A percentile compares a stretch with the other conserved stretches of the same genome.
Conservation (phyloP, 2,113 vertebrate genomes). For the Triplophysa tibetana region DNA sequence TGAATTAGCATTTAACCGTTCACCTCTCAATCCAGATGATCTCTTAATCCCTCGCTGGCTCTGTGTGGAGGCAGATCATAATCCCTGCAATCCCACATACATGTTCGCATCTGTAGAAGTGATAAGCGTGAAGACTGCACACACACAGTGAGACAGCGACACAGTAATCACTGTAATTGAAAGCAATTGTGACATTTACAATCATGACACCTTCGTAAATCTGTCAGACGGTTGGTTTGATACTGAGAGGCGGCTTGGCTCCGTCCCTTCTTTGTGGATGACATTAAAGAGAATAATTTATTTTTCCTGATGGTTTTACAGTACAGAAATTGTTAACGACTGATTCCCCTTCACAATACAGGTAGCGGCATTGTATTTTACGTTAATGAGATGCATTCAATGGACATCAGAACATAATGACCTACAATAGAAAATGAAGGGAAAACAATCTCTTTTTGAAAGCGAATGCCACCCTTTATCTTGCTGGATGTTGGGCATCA, state of each 20-base stretch:
- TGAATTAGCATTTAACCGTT: slow-evolving; percentile 49
- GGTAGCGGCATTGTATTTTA: background rate
- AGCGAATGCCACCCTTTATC: slow-evolving; percentile 28
- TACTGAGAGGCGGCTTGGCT: slow-evolving; percentile 45
- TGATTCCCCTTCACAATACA: background rate
- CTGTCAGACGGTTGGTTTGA: slow-evolving; percentile 42
- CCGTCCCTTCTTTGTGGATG: slow-evolving; percentile 13
- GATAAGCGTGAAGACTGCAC: background rate
- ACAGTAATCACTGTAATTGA: slow-evolving; percentile 41
- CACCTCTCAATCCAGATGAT: slow-evolving; percentile 54
- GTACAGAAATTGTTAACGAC: slow-evolving; percentile 32
- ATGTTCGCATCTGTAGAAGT: background rate
- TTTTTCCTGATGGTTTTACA: slow-evolving; percentile 39
- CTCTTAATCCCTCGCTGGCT: slow-evolving; percentile 12
- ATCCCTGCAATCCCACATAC: slow-evolving; percentile 38
- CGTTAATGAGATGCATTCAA: slow-evolving; percentile 3
- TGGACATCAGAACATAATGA: slow-evolving; percentile 19
- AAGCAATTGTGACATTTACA: slow-evolving; percentile 41
- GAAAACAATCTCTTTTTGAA: slow-evolving; percentile 1
- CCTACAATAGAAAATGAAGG: background rate
- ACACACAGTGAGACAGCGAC: background rate
- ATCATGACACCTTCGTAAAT: slow-evolving; percentile 51
- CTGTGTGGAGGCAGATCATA: slow-evolving; percentile 37
- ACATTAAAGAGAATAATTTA: slow-evolving; percentile 30
- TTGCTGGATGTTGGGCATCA: slow-evolving; percentile 15